phyloP scores from a whole-genome alignment of 1,140 invertebrate species.

The Drosophila kanapiae region DNA sequence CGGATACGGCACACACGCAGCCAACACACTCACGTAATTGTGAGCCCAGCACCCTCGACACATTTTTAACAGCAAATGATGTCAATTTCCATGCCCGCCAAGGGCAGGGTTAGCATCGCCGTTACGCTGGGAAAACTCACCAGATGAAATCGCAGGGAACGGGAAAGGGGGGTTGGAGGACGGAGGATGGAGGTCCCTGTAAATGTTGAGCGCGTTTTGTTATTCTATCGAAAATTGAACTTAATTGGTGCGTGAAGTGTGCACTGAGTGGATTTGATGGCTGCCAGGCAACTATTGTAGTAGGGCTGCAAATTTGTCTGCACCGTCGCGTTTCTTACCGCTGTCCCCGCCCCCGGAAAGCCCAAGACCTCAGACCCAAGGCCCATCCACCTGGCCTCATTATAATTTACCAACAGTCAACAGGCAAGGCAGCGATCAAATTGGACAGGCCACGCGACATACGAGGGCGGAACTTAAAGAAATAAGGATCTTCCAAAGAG shows the following conservation, averaged over 20 bases:
- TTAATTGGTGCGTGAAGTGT: conserved; percentile 82
- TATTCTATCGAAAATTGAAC: conserved; percentile 69
- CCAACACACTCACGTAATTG: conserved; percentile 20
- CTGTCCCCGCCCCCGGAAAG: neutral
- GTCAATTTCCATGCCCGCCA: conserved; percentile 68
- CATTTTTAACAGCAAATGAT: conserved; percentile 76
- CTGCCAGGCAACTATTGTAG: conserved; percentile 65
- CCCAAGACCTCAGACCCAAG: neutral
- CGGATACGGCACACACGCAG: conserved; percentile 39
- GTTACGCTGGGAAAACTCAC: conserved; percentile 12
- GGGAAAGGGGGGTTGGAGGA: neutral
- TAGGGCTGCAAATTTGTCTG: conserved; percentile 39
- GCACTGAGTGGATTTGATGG: conserved; percentile 57
- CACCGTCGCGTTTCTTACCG: neutral
- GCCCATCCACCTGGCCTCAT: conserved; percentile 46
- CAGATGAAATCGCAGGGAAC: conserved; percentile 5
- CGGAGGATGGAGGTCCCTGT: conserved; percentile 1
- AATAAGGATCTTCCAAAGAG: neutral
- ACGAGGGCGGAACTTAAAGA: conserved; percentile 21
- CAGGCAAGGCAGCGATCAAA: conserved; percentile 53
- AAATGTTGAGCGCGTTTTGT: conserved; percentile 48
- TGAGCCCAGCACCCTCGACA: conserved; percentile 18
- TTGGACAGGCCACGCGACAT: conserved; percentile 28
- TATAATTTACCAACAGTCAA: conserved; percentile 62
- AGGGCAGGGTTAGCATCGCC: conserved; percentile 15